A percentile compares a stretch with the other conserved stretches of the same genome.
These are phyloP conservation scores for Edolisoma coerulescens DNA, from an alignment of 2,113 vertebrate genomes.

Conservation along the genomic window DNA sequence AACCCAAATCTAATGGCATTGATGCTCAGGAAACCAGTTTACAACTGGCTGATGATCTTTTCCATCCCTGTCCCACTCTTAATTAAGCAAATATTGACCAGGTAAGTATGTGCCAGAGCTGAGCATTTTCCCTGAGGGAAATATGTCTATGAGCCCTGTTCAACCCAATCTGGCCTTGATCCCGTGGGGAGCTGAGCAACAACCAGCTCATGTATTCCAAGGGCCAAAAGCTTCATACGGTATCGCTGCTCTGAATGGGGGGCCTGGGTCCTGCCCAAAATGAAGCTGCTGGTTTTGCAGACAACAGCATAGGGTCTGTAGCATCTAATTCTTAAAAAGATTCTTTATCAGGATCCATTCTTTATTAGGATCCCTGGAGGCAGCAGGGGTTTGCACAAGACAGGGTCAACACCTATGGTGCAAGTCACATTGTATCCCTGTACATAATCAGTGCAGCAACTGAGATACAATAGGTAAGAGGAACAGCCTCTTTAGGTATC, in stretches of 20 bases:
- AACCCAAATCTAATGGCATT: background rate
- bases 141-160: background rate
- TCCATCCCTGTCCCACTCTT: background rate
- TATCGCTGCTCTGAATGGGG: accelerated
- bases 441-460: background rate
- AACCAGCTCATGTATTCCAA: background rate
- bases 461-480: background rate
- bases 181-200: background rate
- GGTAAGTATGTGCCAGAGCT: background rate
- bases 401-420: background rate
- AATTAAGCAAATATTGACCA: background rate
- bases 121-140: background rate
- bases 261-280: background rate
- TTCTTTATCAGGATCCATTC: background rate
- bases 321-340: background rate
- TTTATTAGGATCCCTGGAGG: background rate
- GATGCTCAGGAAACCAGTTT: background rate
- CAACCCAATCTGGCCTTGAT: background rate
- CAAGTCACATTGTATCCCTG: accelerated
- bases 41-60: background rate
- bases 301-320: background rate
- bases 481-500: background rate
- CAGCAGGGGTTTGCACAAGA: background rate
- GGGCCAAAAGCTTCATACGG: background rate
- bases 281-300: background rate